Conservation (phyloP, 1,140 invertebrate species). For the Philotrypesis tridentata region DNA sequence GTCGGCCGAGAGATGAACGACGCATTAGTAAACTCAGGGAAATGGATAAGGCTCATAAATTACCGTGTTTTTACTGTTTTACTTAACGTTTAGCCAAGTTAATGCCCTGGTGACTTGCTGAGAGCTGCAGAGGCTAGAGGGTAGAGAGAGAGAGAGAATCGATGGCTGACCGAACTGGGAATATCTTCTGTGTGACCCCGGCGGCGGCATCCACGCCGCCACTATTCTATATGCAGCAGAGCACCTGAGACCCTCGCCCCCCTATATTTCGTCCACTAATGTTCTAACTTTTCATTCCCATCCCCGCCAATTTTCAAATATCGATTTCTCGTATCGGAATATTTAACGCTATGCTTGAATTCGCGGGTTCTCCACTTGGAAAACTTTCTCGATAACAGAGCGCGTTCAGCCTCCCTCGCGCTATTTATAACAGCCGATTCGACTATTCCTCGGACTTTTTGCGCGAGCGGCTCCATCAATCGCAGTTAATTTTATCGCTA, state of each 20-base stretch:
- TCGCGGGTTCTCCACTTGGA: background rate
- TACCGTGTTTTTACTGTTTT: conserved; percentile 11
- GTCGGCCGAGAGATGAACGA: background rate
- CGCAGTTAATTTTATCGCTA: background rate
- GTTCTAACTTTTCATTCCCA: conserved; percentile 36
- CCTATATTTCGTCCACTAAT: conserved; percentile 34
- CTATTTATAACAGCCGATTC: background rate
- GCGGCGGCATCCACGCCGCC: background rate
- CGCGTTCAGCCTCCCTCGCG: background rate
- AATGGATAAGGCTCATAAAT: background rate
- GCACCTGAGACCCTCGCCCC: conserved; percentile 19
- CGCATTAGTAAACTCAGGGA: background rate
- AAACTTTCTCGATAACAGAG: background rate
- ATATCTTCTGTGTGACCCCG: conserved; percentile 18
- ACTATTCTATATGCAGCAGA: conserved; percentile 28
- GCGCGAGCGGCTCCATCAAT: background rate
- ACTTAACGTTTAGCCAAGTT: conserved; percentile 19
- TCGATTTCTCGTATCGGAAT: conserved; percentile 7
- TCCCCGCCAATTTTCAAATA: conserved; percentile 24
- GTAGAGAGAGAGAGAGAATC: conserved; percentile 5
- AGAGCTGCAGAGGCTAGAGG: too few species aligned
- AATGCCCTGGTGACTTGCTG: conserved; percentile 7
- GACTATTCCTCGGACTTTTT: background rate
- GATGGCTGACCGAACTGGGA: conserved; percentile 25
- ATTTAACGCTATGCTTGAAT: conserved; percentile 20